These are phyloP conservation scores for Nyctalus aviator DNA, from an alignment of 2,797 vertebrate genomes.

Conservation along the genomic window DNA sequence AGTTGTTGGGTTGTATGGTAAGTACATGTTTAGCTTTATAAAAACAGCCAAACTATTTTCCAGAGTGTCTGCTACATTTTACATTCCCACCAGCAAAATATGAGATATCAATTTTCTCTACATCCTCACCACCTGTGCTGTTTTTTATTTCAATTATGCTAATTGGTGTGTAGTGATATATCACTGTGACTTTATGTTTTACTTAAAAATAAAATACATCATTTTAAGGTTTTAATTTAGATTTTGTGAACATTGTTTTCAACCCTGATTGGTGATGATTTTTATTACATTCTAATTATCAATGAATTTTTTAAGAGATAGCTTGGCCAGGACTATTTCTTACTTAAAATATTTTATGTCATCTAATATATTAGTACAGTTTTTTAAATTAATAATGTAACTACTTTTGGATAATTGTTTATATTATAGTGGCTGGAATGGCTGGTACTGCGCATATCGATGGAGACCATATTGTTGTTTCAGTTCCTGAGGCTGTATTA, in stretches of 20 bases:
- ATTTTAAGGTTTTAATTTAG: constrained; percentile 53
- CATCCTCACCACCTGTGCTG: background rate
- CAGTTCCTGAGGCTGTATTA: constrained; percentile 97
- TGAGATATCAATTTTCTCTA: constrained; percentile 12
- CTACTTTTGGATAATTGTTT: constrained; percentile 80
- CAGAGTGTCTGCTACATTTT: constrained; percentile 42
- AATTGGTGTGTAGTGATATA: background rate
- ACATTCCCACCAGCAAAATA: background rate
- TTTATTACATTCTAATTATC: constrained; percentile 62
- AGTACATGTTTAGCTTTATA: constrained; percentile 57
- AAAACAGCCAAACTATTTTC: constrained; percentile 50
- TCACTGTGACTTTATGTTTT: constrained; percentile 50
- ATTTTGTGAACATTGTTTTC: constrained; percentile 45
- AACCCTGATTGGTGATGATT: constrained; percentile 44
- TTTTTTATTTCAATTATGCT: constrained; percentile 54
- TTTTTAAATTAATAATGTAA: constrained; percentile 77
- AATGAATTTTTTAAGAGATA: background rate
- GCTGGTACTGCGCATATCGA: constrained; percentile 98
- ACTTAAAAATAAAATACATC: constrained; percentile 37
- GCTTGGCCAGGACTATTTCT: constrained; percentile 19
- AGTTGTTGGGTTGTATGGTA: constrained; percentile 48
- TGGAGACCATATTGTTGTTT: constrained; percentile 98
- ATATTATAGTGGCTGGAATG: constrained; percentile 94
- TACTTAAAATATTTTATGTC: constrained; percentile 37
- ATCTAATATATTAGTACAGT: constrained; percentile 6